Base-by-base conservation (phyloP, 2,113 vertebrate genomes). In the Gallinago jamesoni region DNA sequence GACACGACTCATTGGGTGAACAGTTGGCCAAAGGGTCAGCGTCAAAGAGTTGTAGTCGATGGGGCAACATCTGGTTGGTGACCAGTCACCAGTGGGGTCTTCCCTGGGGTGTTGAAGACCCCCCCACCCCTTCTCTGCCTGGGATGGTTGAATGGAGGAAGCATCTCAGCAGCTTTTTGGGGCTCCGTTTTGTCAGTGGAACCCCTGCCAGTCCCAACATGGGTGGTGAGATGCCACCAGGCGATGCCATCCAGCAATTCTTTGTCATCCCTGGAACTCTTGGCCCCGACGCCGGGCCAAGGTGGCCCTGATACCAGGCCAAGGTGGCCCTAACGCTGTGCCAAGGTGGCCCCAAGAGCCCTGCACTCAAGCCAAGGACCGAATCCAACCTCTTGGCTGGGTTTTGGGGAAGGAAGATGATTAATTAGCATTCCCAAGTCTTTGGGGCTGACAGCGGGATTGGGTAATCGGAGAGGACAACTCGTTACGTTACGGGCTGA, bases 361-460 rank as follows among this genome's bases (percentile, higher is more conserved):
- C 9, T 6, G 0, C 2, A 15, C 12, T 25, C 2, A 2, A 2
- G 30, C 72, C n/a, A 19, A 56, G 64, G 66, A 67, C 35, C 11
- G 3, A 31, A 25, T 63, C 80, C 80, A 23, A 20, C 72, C n/a
- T 66, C 60, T 39, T 56, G 28, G 59, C 57, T 30, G 2, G 2
- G 13, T n/a, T 41, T 41, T 0, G 10, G 43, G 28, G 41, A 73
- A 50, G 27, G 27, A 10, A 27, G 3, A 9, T 43, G 19, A 37
- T 48, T 62, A 43, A 48, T 41, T 37, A 64, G 50, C 2, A 6
- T 41, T 80, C 73, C 18, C 35, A 8, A 57, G 28, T 80, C 48
- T 59, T 37, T 0, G 10, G 1, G 11, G 50, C 6, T 6, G 14
- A 20, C 0, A 10, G 53, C 24, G n/a, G 73, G 31, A 24, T 77